A percentile compares a stretch with the other conserved stretches of the same genome.
Evolutionary conservation across 2,113 vertebrate genomes (phyloP).

Genomic region (Pituophis catenifer): DNA sequence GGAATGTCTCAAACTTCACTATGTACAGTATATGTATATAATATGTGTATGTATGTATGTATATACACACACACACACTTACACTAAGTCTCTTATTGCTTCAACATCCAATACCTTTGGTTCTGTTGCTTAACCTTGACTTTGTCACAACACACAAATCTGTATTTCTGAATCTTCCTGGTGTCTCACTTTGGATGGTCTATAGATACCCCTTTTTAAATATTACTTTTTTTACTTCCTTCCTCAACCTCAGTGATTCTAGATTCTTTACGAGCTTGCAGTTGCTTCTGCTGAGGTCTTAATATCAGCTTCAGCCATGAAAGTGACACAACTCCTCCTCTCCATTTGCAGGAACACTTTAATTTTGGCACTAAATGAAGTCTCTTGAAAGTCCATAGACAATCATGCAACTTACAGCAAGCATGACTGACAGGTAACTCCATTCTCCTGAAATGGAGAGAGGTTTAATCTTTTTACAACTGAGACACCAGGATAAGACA

Average conservation of each 20-base stretch:
- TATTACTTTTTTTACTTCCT: neutral
- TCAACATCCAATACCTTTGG: neutral
- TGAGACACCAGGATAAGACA: neutral
- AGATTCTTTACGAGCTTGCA: neutral
- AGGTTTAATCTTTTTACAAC: neutral
- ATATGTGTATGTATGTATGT: too few species aligned
- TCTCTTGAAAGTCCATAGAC: neutral
- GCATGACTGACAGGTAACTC: neutral
- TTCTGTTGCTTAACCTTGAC: neutral
- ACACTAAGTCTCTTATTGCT: neutral
- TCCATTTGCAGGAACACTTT: neutral
- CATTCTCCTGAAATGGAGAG: neutral
- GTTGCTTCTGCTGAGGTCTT: neutral
- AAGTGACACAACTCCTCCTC: neutral
- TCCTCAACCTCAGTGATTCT: neutral
- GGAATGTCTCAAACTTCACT: neutral
- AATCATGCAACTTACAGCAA: neutral
- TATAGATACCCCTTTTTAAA: neutral
- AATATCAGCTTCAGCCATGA: neutral
- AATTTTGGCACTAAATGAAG: neutral
- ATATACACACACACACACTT: too few species aligned
- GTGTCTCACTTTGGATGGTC: neutral
- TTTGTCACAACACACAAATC: neutral
- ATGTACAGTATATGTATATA: too few species aligned
- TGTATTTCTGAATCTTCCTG: neutral